Base-by-base conservation (phyloP, 1,140 invertebrate genomes). In the Dendroctonus ponderosae region DNA sequence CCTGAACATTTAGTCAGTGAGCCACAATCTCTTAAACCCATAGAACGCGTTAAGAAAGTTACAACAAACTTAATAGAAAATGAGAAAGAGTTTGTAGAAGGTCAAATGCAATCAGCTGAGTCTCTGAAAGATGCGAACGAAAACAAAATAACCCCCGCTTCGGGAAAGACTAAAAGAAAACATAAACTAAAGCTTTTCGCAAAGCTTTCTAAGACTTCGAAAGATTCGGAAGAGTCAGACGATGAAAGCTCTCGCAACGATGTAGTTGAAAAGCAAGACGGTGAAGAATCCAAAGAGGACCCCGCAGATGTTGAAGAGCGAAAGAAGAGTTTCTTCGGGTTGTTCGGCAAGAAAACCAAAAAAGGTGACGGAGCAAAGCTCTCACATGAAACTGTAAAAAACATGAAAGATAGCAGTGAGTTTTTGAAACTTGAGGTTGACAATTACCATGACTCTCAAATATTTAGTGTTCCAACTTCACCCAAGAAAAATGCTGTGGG, bases 231-330 rank as follows among this genome's bases (percentile, higher is more conserved):
- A 51, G 72, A 73, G n/a, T 70, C 70, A 15, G 72, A 71, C 14
- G 69, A 70, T 59, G 72, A 71, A 8, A 69, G 57, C 9, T 60
- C 48, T 9, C 67, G 60, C 15, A 69, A 69, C 26, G 73, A 76
- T 46, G 74, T 74, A 26, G 70, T 78, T 26, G 74, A 77, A 58
- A 78, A 78, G 68, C 75, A 78, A 49, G 73, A 76, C 42, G 63
- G 70, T 60, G 75, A 78, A 72, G 68, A 71, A 38, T 74, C 74
- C 2, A 77, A 74, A 68, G 77, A 77, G 54, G 61, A 11, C 43
- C 58, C 46, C 42, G 14, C 68, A 12, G 51, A 64, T 49, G 38
- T 37, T 8, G 65, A 70, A 46, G 62, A 68, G n/a, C 42, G 64
- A n/a, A 69, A 70, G 15, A 59, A 62, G 54, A 54, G 69, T 14